These are phyloP conservation scores for Xestia rhomboidea DNA, from an alignment of 2,888 invertebrate genomes.

Conservation along the genomic window DNA sequence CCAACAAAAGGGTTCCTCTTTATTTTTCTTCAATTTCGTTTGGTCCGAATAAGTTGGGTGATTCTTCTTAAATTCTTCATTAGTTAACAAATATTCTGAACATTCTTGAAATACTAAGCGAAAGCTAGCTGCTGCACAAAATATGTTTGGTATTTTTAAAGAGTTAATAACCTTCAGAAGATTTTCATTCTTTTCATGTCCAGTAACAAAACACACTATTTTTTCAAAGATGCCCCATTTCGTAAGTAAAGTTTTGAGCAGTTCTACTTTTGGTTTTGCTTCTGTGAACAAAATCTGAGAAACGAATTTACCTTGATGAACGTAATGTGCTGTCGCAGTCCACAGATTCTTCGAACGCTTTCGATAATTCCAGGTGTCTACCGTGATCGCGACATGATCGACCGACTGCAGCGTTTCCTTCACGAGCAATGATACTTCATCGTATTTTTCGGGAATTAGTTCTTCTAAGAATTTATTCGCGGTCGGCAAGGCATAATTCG, in stretches of 20 bases:
- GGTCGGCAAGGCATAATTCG: constrained; percentile 17
- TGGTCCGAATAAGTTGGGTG: neutral
- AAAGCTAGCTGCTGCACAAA: constrained; percentile 13
- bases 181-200: neutral
- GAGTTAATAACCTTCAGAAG: neutral
- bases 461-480: neutral
- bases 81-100: neutral
- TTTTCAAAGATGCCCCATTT: constrained; percentile 4
- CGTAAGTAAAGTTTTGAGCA: neutral
- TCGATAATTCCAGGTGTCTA: neutral
- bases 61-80: neutral
- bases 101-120: constrained; percentile 3
- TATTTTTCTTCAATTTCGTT: constrained; percentile 1
- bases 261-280: neutral
- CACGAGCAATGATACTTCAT: neutral
- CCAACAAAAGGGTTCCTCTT: constrained; percentile 17
- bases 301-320: constrained; percentile 19
- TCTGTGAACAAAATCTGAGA: constrained; percentile 27
- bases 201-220: constrained; percentile 23
- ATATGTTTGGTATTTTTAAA: constrained; percentile 8
- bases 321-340: constrained; percentile 17
- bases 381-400: constrained; percentile 17
- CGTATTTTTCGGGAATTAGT: constrained; percentile 1
- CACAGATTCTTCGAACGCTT: neutral
- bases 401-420: neutral